phyloP scores from a whole-genome alignment of 2,113 vertebrate genomes.

The Heterocephalus glaber region DNA sequence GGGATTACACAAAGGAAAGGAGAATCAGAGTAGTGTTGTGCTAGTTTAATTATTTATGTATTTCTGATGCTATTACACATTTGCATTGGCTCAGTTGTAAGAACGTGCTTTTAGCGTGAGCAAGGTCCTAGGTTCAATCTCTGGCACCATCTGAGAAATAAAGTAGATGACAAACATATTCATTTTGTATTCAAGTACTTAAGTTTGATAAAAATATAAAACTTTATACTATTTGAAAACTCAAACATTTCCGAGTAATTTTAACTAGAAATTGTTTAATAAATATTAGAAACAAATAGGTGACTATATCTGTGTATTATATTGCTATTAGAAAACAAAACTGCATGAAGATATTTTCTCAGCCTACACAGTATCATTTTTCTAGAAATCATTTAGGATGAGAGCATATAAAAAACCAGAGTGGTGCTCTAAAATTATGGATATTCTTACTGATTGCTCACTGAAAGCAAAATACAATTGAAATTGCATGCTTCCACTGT shows the following conservation, averaged over 20 bases:
- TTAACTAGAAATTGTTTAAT: not conserved
- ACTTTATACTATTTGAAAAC: not conserved
- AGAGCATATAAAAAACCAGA: not conserved
- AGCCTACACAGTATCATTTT: not conserved
- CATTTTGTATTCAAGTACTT: not conserved
- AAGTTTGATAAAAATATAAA: not conserved
- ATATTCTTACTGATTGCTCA: slow-evolving; percentile 19
- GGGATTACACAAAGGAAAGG: not conserved
- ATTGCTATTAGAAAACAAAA: not conserved
- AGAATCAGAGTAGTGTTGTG: not conserved
- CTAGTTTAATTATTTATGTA: not conserved
- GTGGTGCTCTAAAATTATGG: not conserved
- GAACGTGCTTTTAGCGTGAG: not conserved
- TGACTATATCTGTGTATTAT: not conserved
- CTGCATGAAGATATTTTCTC: not conserved
- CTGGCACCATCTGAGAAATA: not conserved
- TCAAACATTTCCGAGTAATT: not conserved
- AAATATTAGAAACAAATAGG: not conserved
- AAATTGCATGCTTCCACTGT: not conserved
- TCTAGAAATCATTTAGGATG: not conserved
- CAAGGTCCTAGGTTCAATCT: not conserved
- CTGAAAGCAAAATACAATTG: slow-evolving; percentile 21
- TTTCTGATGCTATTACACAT: not conserved
- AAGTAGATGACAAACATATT: not conserved
- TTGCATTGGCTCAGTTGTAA: not conserved